Evolutionary conservation across 2,888 invertebrate species (phyloP), one percentile per base, ranked within the genome.

Genomic region (Therioaphis trifolii): DNA sequence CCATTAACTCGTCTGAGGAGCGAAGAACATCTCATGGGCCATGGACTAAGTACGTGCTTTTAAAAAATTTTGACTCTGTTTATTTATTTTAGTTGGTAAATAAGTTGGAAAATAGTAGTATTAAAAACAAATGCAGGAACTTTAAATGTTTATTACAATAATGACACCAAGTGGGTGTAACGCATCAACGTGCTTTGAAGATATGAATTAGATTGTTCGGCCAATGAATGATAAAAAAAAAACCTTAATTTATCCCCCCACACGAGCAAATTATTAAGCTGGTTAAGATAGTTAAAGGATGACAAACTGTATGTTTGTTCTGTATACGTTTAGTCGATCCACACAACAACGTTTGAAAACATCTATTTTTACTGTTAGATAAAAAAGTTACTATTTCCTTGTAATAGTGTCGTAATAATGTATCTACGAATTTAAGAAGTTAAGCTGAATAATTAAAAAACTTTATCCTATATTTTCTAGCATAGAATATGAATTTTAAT

Each of bases 171-270:
- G 82, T 82, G 82, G 82, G 82, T 82, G 74, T 82, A 82, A 82
- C 82, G 46, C 71, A 68, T 35, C 35, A 66, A 66, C 35, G 24
- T 49, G 72, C 35, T 63, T 35, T 35, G 15, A 18, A 74, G 74
- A 82, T 74, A 82, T 35, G 72, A 74, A 74, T 63, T 74, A 74
- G 40, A 82, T 82, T 72, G 82, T 74, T 82, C 72, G 74, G 72
- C 82, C 82, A 82, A 82, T 82, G 82, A 82, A 74, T 74, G 82
- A 82, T 74, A 82, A 82, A 66, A 82, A 82, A 82, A 82, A 66
- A 82, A 82, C 82, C 72, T 82, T 82, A 82, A 82, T 82, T 82
- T 46, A 74, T 82, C 63, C 74, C 82, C 82, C 82, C 82, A 82
- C 82, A 71, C 40, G 40, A 66, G 29, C 46, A 24, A 24, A 61